Evolutionary conservation across 1,140 invertebrate genomes (phyloP).

Genomic region (Trichonephila inaurata): DNA sequence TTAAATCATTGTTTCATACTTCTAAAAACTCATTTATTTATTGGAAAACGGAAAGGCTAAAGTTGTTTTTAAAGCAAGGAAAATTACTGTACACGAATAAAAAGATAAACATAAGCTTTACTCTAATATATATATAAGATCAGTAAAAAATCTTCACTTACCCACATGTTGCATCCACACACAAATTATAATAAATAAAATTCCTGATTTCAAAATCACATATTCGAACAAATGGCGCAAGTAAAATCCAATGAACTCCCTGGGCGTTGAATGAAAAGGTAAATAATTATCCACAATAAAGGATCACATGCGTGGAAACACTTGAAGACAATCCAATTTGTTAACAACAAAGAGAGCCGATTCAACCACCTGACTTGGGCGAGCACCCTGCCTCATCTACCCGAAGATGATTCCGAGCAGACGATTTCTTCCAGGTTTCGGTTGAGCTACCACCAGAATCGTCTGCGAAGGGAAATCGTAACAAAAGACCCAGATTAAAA

Average conservation of each 20-base stretch:
- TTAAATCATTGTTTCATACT: no score
- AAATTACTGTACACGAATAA: no score
- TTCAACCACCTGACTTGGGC: background rate
- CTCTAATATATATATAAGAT: no score
- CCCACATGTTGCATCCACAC: background rate
- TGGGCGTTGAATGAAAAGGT: background rate
- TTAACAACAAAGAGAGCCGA: conserved; percentile 25
- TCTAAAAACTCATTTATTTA: no score
- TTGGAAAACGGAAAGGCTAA: no score
- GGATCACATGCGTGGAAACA: background rate
- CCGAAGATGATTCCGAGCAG: background rate
- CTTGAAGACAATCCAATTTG: background rate
- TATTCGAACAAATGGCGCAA: background rate
- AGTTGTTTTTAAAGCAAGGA: no score
- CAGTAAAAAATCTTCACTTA: background rate
- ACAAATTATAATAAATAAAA: background rate
- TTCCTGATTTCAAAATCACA: background rate
- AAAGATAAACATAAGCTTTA: no score
- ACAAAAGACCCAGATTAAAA: conserved; percentile 47
- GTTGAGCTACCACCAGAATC: conserved; percentile 42
- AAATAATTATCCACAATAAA: conserved; percentile 24
- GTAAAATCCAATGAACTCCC: conserved; percentile 5
- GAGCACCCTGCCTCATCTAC: background rate
- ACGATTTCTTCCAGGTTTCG: conserved; percentile 37
- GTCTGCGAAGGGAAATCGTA: conserved; percentile 32